phyloP scores from a whole-genome alignment of 2,888 invertebrate genomes.

The Coremacera marginata region DNA sequence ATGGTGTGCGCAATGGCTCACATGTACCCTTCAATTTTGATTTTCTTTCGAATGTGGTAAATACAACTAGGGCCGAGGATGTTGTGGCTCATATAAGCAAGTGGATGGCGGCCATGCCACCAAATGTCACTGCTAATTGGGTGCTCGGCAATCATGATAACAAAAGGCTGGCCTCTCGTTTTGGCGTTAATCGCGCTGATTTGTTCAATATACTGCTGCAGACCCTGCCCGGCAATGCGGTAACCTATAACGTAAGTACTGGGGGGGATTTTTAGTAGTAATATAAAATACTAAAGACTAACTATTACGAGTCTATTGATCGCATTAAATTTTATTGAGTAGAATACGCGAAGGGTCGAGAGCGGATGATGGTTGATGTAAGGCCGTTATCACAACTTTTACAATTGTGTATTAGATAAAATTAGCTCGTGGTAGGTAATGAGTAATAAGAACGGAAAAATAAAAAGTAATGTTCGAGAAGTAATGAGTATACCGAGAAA shows the following conservation, averaged over 20 bases:
- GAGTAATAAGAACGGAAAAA: too few species aligned
- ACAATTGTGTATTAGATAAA: too few species aligned
- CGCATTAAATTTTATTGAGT: too few species aligned
- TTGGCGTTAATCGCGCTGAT: conserved; percentile 78
- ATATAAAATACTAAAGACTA: too few species aligned
- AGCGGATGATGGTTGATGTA: too few species aligned
- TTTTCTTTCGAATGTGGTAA: conserved; percentile 71
- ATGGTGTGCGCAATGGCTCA: conserved; percentile 68
- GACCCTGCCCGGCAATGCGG: conserved; percentile 85
- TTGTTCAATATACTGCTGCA: conserved; percentile 85
- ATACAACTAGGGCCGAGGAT: conserved; percentile 54
- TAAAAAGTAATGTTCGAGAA: too few species aligned
- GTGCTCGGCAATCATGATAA: conserved; percentile 84
- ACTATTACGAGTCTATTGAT: too few species aligned
- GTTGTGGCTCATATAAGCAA: conserved; percentile 71
- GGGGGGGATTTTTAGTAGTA: too few species aligned
- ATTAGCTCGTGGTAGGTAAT: too few species aligned
- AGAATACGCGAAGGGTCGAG: too few species aligned
- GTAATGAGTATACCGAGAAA: too few species aligned
- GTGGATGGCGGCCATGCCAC: conserved; percentile 75
- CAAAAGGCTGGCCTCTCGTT: conserved; percentile 77
- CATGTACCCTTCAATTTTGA: conserved; percentile 79
- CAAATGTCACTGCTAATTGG: conserved; percentile 75
- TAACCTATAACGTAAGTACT: conserved; percentile 80
- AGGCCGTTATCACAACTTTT: too few species aligned